Base-by-base conservation (phyloP, 2,888 invertebrate species). In the Leptura quadrifasciata region DNA sequence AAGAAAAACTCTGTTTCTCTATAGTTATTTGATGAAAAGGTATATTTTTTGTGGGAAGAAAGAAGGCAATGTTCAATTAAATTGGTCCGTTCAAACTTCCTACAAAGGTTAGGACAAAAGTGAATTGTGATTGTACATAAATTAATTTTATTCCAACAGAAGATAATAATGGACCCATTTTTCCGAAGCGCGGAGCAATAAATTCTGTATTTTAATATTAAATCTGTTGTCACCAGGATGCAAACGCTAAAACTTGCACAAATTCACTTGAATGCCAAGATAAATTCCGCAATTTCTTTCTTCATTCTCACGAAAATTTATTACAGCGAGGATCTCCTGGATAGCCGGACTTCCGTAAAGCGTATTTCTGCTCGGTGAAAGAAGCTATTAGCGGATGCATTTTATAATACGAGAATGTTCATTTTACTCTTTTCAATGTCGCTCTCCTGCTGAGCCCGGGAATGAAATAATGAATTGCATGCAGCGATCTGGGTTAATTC, bases 241-340 rank as follows among this genome's bases (percentile, higher is more conserved):
- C 47, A 15, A 47, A n/a, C n/a, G 47, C 15, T 47, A 6, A 47
- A 47, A 47, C 47, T 47, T 47, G 47, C 47, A n/a, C 1, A 31
- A 61, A 61, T 17, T 61, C 18, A 61, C 31, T 27, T 27, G 17
- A 61, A 4, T 1, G n/a, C 60, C 31, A 31, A 60, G 60, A 15
- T 27, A 61, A 27, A 61, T 18, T 17, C 31, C 27, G 31, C 15
- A 17, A 31, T 61, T 61, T 31, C 17, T 61, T 27, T 15, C 57
- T 58, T 58, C 3, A n/a, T 9, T 27, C 27, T 31, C 60, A 17
- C 31, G 27, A 61, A 61, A 61, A 61, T 61, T 61, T 61, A 61
- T 61, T 61, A 31, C 60, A 31, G 60, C 47, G 1, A 47, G 47
- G 8, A 17, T 27, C 27, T 27, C 8, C 31, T n/a, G 6, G 60